Percentiles rank a stretch among this genome's conserved stretches.
Evolutionary conservation across 2,888 invertebrate species (phyloP).

Genomic region (Metallyticus violacea): DNA sequence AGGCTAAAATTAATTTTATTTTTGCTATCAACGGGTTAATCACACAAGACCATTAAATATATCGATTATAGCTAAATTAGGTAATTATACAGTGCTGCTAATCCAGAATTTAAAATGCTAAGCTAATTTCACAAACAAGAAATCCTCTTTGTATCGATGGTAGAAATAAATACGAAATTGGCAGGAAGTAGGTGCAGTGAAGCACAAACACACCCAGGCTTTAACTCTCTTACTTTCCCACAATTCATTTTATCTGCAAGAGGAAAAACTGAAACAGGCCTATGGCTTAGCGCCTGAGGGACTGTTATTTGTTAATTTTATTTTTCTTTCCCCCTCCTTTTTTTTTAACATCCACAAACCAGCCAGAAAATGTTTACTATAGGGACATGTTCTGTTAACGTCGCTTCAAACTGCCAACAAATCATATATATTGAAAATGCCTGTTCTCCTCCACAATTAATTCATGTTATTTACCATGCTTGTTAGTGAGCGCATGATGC

Average conservation of each 20-base stretch:
- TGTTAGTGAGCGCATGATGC: neutral
- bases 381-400: neutral
- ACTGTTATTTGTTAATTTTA: neutral
- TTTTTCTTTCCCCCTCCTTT: neutral
- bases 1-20: neutral
- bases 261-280: neutral
- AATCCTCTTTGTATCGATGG: neutral
- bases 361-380: neutral
- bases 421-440: neutral
- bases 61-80: neutral
- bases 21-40: neutral
- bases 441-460: neutral
- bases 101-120: neutral
- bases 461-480: neutral
- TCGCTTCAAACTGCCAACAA: neutral
- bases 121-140: neutral
- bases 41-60: neutral
- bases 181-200: no score
- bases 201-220: no score
- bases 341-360: neutral
- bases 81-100: neutral
- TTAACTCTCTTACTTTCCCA: neutral
- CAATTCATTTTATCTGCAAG: neutral
- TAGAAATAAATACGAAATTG: no score
- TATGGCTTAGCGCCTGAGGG: neutral